Percentiles rank a stretch among this genome's conserved stretches.
Evolutionary conservation across 2,797 vertebrate genomes (phyloP).

Genomic region (Gallinago stenura): DNA sequence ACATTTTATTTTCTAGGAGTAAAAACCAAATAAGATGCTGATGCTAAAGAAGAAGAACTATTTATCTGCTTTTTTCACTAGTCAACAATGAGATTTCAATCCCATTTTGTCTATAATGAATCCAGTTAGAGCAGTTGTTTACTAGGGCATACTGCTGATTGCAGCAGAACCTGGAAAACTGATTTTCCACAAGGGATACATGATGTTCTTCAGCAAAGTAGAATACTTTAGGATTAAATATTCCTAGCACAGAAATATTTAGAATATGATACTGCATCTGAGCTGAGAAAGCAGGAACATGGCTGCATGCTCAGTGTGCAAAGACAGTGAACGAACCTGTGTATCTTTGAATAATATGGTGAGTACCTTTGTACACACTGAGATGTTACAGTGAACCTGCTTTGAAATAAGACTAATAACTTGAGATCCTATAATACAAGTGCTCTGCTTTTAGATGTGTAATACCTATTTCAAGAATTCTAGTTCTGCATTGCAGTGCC

Average conservation of each 20-base stretch:
- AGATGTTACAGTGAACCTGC: not conserved
- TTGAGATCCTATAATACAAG: not conserved
- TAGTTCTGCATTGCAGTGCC: not conserved
- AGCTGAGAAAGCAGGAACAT: not conserved
- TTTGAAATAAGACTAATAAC: not conserved
- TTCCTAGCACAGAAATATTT: not conserved
- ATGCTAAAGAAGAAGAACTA: not conserved
- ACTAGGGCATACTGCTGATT: not conserved
- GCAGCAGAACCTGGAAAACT: not conserved
- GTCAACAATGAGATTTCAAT: not conserved
- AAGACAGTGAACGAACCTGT: not conserved
- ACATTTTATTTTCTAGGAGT: not conserved
- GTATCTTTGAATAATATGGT: not conserved
- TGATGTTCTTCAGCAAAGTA: not conserved
- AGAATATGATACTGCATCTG: not conserved
- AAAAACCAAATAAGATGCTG: not conserved
- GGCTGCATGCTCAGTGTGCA: fast-evolving
- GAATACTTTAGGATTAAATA: not conserved
- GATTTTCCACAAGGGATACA: not conserved
- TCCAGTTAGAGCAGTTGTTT: not conserved
- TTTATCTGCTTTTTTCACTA: not conserved
- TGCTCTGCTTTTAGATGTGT: not conserved
- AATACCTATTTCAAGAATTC: not conserved
- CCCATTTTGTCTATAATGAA: not conserved
- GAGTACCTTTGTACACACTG: not conserved